Conservation (phyloP, 2,888 invertebrate genomes). For the Xestia xanthographa region DNA sequence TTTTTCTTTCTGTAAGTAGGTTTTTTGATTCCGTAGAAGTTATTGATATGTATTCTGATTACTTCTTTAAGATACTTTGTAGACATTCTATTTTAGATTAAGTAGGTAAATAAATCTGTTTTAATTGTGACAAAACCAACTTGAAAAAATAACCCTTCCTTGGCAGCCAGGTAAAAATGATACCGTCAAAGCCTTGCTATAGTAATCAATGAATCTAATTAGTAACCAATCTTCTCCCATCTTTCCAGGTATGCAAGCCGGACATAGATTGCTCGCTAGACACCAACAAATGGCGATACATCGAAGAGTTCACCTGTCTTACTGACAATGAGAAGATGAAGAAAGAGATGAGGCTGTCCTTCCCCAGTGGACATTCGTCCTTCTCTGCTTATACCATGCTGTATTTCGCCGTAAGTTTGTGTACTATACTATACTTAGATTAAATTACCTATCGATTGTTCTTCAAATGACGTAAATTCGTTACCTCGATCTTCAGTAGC, state of each 20-base stretch:
- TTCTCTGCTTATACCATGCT: constrained; percentile 97
- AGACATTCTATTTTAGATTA: not conserved
- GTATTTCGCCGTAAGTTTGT: constrained; percentile 94
- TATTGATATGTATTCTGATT: not conserved
- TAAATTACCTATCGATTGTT: not conserved
- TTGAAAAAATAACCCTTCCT: not conserved
- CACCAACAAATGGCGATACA: constrained; percentile 92
- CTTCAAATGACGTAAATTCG: not conserved
- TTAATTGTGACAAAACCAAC: not conserved
- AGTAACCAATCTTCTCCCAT: constrained; percentile 28
- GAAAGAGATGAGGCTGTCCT: constrained; percentile 95
- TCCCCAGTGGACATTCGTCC: constrained; percentile 97
- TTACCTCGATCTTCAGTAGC: not conserved
- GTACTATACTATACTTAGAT: not conserved
- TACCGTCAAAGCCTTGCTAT: not conserved
- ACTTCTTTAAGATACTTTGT: not conserved
- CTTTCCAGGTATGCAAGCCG: constrained; percentile 94
- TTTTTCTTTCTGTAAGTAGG: too few relatives aligned
- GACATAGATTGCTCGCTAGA: constrained; percentile 91
- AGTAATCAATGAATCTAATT: not conserved
- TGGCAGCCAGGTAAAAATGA: not conserved
- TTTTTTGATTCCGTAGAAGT: not conserved
- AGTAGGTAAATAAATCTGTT: not conserved
- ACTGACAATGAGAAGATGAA: constrained; percentile 89
- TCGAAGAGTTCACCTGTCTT: constrained; percentile 93